These are phyloP conservation scores for Myiothlypis chrysogaster DNA, from an alignment of 2,797 vertebrate genomes.

Conservation along the genomic window DNA sequence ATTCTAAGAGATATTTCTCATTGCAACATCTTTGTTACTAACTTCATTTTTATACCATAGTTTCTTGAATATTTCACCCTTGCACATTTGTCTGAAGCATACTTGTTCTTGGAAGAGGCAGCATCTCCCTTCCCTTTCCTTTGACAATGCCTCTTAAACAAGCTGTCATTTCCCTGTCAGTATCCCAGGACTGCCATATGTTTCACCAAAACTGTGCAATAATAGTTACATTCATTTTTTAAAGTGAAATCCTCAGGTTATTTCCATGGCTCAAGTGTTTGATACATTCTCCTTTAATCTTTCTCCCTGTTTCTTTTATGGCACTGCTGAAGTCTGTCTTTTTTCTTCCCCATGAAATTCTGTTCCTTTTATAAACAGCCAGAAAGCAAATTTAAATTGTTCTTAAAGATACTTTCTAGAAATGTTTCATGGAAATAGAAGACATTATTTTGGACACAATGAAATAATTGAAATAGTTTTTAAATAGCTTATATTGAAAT, in stretches of 20 bases:
- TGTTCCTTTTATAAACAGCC: not conserved
- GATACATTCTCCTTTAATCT: not conserved
- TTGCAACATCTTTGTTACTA: not conserved
- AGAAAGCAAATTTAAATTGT: not conserved
- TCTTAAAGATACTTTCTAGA: not conserved
- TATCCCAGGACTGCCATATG: not conserved
- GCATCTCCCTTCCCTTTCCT: not conserved
- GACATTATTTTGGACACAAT: not conserved
- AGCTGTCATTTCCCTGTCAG: not conserved
- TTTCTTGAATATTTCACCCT: not conserved
- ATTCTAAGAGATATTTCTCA: not conserved
- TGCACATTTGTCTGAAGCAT: not conserved
- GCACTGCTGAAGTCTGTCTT: not conserved
- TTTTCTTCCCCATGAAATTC: not conserved
- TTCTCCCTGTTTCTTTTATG: not conserved
- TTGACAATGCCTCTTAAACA: not conserved
- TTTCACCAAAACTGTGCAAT: not conserved
- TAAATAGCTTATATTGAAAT: not conserved
- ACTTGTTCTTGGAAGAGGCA: not conserved
- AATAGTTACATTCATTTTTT: not conserved
- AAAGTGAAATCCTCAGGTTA: not conserved
- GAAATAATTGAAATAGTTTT: not conserved
- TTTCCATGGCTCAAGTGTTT: not conserved
- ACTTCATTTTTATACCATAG: not conserved
- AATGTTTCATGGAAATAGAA: not conserved